Conservation (phyloP, 2,888 invertebrate genomes). For the Zeuzera pyrina region DNA sequence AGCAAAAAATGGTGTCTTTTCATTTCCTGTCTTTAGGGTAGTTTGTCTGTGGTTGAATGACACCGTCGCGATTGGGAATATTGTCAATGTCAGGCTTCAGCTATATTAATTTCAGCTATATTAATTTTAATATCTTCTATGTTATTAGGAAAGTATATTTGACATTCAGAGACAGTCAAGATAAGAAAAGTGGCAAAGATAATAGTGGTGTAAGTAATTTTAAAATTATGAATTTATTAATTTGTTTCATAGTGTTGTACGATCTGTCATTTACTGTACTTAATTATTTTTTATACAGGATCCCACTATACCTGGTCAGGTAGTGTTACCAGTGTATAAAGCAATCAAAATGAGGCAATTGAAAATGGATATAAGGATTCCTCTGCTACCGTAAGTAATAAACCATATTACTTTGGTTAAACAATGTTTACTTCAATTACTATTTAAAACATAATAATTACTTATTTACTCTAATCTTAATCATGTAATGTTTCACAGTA, state of each 20-base stretch:
- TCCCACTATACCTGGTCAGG: slow-evolving; percentile 71
- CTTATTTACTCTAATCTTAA: too few relatives aligned
- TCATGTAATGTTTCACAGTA: too few relatives aligned
- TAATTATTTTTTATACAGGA: slow-evolving; percentile 29
- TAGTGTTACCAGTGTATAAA: slow-evolving; percentile 80
- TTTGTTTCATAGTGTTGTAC: too few relatives aligned
- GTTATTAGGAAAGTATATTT: slow-evolving; percentile 77
- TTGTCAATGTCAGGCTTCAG: too few relatives aligned
- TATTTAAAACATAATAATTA: too few relatives aligned
- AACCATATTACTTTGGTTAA: neutral
- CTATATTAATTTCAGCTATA: too few relatives aligned
- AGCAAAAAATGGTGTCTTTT: too few relatives aligned
- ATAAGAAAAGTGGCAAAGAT: slow-evolving; percentile 25
- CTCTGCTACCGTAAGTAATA: slow-evolving; percentile 70
- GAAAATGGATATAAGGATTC: slow-evolving; percentile 63
- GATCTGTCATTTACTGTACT: slow-evolving; percentile 2
- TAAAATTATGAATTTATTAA: neutral
- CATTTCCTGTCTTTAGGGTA: too few relatives aligned
- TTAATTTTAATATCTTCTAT: slow-evolving; percentile 40
- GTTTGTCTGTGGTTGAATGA: too few relatives aligned
- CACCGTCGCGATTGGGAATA: too few relatives aligned
- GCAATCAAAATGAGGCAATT: slow-evolving; percentile 79
- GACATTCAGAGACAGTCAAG: slow-evolving; percentile 67
- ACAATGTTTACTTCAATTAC: too few relatives aligned
- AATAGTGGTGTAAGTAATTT: slow-evolving; percentile 42